Evolutionary conservation across 92 coral and sea anemone genomes (phyloP), one percentile per base, ranked within the genome.

Genomic region (Zoanthus sansibaricus): DNA sequence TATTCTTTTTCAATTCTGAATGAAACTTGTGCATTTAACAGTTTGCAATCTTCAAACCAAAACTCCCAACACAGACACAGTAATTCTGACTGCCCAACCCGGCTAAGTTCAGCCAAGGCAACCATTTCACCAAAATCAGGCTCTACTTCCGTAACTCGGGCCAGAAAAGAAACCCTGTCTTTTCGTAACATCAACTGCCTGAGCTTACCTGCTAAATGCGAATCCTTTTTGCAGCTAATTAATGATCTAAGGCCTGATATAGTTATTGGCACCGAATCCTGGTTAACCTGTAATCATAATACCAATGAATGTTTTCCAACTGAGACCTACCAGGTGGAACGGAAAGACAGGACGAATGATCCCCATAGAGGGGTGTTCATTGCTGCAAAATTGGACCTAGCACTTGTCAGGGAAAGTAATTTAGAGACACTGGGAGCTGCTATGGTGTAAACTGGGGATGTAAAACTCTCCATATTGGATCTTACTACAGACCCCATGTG

Each of bases 401-500:
- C 56, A 20, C 30, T 62, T 25, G 42, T 76, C 6, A 91, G 83
- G 52, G 87, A 91, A 88, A 18, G 32, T 16, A 56, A 92, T 1
- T 71, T 91, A 61, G 87, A 92, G 80, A 90, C 93, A 90, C 21
- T 90, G 93, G 82, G 92, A 88, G 83, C 31, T 92, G 42, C 45
- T 89, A 2, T 92, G 86, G 93, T 87, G 91, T 74, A 90, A 73
- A 56, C 64, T 92, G n/a, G 51, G 91, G 95, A 20, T 21, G 89
- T 17, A 92, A 87, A 76, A 83, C 89, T 37, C 79, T 92, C 20
- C 93, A 92, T 71, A 77, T 92, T 10, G 91, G 95, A 72, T 91
- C 84, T 7, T 92, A 86, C 82, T 49, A 49, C 55, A 49, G 12
- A 49, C 55, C 55, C 55, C 55, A 49, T 49, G 94, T 72, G 69